A percentile compares a stretch with the other conserved stretches of the same genome.
Conservation (phyloP, 2,797 vertebrate species). For the Sebastes ruberrimus region DNA sequence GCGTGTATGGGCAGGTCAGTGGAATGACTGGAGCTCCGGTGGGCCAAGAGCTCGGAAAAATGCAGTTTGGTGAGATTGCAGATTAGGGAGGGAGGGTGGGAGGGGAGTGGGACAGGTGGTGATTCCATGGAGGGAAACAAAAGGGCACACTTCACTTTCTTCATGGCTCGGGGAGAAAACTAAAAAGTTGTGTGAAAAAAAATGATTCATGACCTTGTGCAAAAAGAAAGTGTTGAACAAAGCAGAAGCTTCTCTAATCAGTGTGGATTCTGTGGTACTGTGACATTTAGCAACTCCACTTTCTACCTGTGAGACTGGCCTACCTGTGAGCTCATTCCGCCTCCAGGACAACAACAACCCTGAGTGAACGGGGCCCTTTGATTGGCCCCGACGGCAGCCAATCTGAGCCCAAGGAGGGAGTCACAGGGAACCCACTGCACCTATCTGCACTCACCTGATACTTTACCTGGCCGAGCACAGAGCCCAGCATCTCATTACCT, state of each 20-base stretch:
- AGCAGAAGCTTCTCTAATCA: background rate
- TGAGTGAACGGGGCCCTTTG: slow-evolving; percentile 10
- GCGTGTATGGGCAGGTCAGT: slow-evolving; percentile 80
- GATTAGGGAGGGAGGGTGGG: slow-evolving; percentile 59
- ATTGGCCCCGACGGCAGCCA: slow-evolving; percentile 76
- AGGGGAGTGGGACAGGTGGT: slow-evolving; percentile 56
- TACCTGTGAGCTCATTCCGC: slow-evolving; percentile 55
- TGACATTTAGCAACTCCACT: slow-evolving; percentile 44
- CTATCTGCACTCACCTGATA: slow-evolving; percentile 73
- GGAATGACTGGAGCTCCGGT: slow-evolving; percentile 81
- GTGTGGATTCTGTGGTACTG: background rate
- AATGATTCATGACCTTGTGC: background rate
- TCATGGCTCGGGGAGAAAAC: slow-evolving; percentile 10
- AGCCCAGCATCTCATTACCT: slow-evolving; percentile 72
- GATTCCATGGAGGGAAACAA: slow-evolving; percentile 61
- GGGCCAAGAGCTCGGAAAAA: slow-evolving; percentile 81
- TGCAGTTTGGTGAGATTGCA: slow-evolving; percentile 84
- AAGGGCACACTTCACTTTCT: slow-evolving; percentile 51
- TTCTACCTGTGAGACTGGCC: slow-evolving; percentile 45
- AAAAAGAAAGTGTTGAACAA: background rate
- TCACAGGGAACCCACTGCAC: slow-evolving; percentile 67
- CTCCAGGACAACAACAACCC: slow-evolving; percentile 65
- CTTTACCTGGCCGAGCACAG: slow-evolving; percentile 72
- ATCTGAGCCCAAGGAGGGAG: slow-evolving; percentile 56
- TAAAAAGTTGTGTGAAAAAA: background rate